Conservation (phyloP, 2,797 vertebrate species). For the Enoplosus armatus region DNA sequence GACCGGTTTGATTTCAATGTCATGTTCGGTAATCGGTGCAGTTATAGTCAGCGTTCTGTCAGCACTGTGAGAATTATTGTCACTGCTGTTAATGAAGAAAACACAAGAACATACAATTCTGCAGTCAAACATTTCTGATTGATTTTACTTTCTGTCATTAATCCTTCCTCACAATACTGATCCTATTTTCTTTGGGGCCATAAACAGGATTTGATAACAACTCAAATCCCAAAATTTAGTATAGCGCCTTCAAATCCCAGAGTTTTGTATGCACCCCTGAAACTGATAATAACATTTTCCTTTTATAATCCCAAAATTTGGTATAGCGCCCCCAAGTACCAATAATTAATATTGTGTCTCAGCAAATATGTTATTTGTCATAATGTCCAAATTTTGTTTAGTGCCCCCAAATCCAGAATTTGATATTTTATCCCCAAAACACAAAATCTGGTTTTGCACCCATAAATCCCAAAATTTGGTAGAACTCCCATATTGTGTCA, state of each 20-base stretch:
- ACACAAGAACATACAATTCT: neutral
- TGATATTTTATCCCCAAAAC: neutral
- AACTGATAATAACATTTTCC: no score
- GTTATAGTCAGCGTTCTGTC: neutral
- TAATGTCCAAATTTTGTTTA: neutral
- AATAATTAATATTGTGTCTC: no score
- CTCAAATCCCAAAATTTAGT: neutral
- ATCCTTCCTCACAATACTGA: neutral
- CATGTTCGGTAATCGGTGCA: neutral
- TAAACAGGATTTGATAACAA: neutral
- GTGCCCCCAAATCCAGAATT: neutral
- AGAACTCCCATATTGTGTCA: neutral
- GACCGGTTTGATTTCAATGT: constrained; percentile 10
- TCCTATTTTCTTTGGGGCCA: neutral
- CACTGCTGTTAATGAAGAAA: neutral
- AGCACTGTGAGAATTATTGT: neutral
- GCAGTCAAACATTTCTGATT: no score
- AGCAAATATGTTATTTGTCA: no score
- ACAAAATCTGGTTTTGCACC: neutral
- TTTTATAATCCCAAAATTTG: no score
- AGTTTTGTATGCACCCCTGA: no score
- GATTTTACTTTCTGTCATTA: no score
- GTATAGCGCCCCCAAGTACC: no score
- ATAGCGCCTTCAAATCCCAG: neutral
- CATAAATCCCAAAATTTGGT: neutral